Base-by-base conservation (phyloP, 2,113 vertebrate species). In the Salvelinus alpinus region DNA sequence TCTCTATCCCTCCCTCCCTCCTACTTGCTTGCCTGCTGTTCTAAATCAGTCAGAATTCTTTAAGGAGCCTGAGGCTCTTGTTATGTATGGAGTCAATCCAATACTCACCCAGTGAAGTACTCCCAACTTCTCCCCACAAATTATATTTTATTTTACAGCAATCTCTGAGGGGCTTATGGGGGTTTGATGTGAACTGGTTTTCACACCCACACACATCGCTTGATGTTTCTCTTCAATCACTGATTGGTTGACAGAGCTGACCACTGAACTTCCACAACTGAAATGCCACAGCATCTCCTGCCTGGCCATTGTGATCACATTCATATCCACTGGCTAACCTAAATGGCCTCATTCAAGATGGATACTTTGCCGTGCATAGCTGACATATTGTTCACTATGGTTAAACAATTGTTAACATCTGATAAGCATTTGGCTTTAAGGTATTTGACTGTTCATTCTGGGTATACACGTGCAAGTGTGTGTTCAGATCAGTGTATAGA, bases 161-260 rank as follows among this genome's bases (percentile, higher is more conserved):
- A 3, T 11, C 59, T 62, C 59, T 22, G 20, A 34, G 66, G 29
- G 31, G 66, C 31, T 20, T 18, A 68, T 34, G 31, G 59, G 66
- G 16, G 5, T 68, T 68, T 68, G 7, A 20, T 68, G 31, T 34
- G 14, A 68, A 68, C 66, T 31, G 59, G 59, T 31, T 66, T 27
- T 31, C 25, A 66, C 27, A 18, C 31, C 18, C 31, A 68, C 31
- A 18, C 66, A 68, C 59, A 54, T 54, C 20, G 29, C 29, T 68
- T 68, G 64, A 18, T 31, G 64, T 31, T 29, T 16, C 31, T 38
- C 13, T 67, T 67, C 24, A 67, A 34, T 1, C 24, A 38, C 18
- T 44, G 66, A 68, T 68, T 34, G 31, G 66, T 6, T 38, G 66
- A 66, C 64, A 64, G 64, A 8, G 54, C 54, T 57, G 54, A 57